Conservation (phyloP, 2,113 vertebrate genomes). For the Chloropsis cyanopogon region DNA sequence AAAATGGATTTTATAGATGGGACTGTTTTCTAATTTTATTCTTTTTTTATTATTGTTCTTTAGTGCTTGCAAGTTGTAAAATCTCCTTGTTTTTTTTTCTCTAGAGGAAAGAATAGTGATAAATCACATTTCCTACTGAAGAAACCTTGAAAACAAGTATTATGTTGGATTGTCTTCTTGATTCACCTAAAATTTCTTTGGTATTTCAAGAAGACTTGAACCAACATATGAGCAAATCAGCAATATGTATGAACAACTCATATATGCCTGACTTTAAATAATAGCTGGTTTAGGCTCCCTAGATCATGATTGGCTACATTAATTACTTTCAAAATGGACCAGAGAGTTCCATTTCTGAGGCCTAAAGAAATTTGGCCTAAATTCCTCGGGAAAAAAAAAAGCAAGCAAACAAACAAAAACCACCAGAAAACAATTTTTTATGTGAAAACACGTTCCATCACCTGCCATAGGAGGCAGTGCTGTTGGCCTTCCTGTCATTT, state of each 20-base stretch:
- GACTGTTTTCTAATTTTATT: neutral
- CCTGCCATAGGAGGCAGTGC: neutral
- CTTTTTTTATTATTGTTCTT: neutral
- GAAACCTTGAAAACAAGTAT: neutral
- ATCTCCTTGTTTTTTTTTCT: neutral
- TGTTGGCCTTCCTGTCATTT: neutral
- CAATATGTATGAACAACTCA: neutral
- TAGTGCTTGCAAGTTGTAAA: neutral
- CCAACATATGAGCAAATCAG: neutral
- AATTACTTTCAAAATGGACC: neutral
- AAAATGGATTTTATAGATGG: neutral
- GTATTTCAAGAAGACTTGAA: neutral
- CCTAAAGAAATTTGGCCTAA: neutral
- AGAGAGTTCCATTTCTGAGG: neutral
- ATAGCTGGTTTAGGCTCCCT: neutral
- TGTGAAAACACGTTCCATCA: neutral
- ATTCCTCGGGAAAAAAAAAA: neutral
- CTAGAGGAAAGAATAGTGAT: neutral
- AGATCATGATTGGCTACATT: neutral
- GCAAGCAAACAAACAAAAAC: neutral
- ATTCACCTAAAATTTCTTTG: neutral
- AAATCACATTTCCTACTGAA: neutral
- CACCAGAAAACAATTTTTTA: neutral
- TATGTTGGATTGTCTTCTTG: neutral
- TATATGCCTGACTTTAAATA: neutral